Base-by-base conservation (phyloP, 2,113 vertebrate genomes). In the Anser brachyrhynchus region DNA sequence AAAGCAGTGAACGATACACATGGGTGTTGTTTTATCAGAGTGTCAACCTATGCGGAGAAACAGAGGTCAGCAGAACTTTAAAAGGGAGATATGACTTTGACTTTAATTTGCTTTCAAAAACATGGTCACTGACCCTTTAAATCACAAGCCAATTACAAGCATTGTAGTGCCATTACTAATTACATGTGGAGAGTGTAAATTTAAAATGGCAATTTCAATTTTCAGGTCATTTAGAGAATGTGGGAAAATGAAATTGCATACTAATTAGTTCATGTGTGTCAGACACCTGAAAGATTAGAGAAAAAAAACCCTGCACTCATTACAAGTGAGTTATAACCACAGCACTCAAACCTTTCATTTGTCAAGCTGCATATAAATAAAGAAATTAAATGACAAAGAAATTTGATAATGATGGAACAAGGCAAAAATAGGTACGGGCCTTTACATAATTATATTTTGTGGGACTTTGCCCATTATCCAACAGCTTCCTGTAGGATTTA, bases 171-270 rank as follows among this genome's bases (percentile, higher is more conserved):
- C 86, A 97, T 96, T 93, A 96, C 92, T 97, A 97, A 98, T 96
- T 97, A 93, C 86, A 95, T 81, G 73, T 92, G 94, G 96, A 90
- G 75, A 83, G 70, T 93, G 86, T 96, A 97, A 96, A 97, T 97
- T 97, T 96, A 97, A 97, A 98, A 96, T 87, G 80, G 71, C 73
- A 95, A 97, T 97, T 98, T 98, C 91, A 96, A 96, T 98, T 97
- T 97, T 95, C 80, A 94, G 92, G 96, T 97, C 82, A 95, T 89
- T 88, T 95, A 86, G 79, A 97, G 82, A 97, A 97, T 75, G 76
- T 55, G 87, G 80, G 93, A 97, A 97, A 98, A 95, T 85, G 66
- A 96, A 97, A 96, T 62, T 94, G 88, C 95, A 94, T 93, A 92
- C 73, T 97, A 98, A 98, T 97, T 97, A 96, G 92, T 88, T 77